These are phyloP conservation scores for Lontra canadensis DNA, from an alignment of 2,113 vertebrate species.

Conservation along the genomic window DNA sequence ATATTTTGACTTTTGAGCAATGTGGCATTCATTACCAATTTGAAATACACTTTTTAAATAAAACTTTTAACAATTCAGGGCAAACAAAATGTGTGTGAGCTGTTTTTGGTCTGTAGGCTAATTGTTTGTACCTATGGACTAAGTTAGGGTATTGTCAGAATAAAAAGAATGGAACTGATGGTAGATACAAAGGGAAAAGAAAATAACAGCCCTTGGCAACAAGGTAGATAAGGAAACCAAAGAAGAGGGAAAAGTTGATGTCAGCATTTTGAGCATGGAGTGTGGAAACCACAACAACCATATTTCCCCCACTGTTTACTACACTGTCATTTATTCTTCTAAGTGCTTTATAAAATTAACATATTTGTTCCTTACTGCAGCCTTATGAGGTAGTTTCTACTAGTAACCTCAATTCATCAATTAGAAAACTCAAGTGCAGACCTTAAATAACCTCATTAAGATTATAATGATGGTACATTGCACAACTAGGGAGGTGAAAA, in stretches of 20 bases:
- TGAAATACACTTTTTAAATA: background rate
- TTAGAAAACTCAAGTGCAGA: background rate
- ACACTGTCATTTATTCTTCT: background rate
- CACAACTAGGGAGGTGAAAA: background rate
- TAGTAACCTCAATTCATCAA: background rate
- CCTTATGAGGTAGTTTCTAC: background rate
- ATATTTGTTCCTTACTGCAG: background rate
- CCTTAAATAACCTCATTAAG: conserved; percentile 21
- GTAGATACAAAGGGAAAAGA: background rate
- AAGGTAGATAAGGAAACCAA: background rate
- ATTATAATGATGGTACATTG: background rate
- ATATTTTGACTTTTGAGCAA: background rate
- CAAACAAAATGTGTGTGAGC: background rate
- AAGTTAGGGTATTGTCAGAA: conserved; percentile 16
- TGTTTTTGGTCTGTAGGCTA: background rate
- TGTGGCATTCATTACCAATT: background rate
- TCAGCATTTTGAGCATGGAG: background rate
- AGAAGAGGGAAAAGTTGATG: background rate
- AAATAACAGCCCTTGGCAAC: background rate
- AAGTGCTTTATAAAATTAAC: conserved; percentile 27
- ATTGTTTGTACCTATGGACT: background rate
- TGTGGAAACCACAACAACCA: background rate
- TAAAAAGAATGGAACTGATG: background rate
- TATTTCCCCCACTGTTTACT: background rate
- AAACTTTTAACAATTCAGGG: background rate